Conservation (phyloP, 2,888 invertebrate species). For the Drosophila conformis region DNA sequence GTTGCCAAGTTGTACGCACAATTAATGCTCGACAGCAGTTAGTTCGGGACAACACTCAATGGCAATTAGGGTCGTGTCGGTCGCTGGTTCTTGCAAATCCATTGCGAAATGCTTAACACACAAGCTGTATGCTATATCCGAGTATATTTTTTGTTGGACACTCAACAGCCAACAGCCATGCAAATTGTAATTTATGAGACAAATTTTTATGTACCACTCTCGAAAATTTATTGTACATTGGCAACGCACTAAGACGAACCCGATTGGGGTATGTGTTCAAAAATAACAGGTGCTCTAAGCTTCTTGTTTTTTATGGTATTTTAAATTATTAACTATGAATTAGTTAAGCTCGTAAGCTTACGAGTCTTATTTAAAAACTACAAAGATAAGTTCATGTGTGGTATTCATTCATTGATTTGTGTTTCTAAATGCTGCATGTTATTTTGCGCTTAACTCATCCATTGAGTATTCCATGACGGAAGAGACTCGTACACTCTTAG, state of each 20-base stretch:
- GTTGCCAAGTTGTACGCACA: slow-evolving; percentile 77
- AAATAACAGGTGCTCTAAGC: slow-evolving; percentile 57
- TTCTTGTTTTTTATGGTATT: slow-evolving; percentile 22
- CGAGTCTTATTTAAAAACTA: slow-evolving; percentile 11
- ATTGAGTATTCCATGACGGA: slow-evolving; percentile 66
- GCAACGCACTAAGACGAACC: slow-evolving; percentile 38
- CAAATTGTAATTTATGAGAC: slow-evolving; percentile 82
- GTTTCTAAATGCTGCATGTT: slow-evolving; percentile 9
- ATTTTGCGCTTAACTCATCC: slow-evolving; percentile 17
- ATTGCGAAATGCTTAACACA: slow-evolving; percentile 60
- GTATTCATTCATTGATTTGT: slow-evolving; percentile 43
- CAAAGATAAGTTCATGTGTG: slow-evolving; percentile 12
- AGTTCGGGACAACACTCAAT: slow-evolving; percentile 74
- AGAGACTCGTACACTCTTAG: slow-evolving; percentile 60
- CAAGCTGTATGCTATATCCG: slow-evolving; percentile 4
- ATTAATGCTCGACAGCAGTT: slow-evolving; percentile 75
- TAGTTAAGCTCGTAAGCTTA: slow-evolving; percentile 8
- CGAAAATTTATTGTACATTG: slow-evolving; percentile 69
- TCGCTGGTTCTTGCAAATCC: slow-evolving; percentile 46
- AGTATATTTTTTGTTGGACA: slow-evolving; percentile 61
- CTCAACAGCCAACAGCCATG: slow-evolving; percentile 61
- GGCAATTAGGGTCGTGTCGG: slow-evolving; percentile 75
- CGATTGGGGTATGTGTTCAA: slow-evolving; percentile 21
- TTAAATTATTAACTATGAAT: slow-evolving; percentile 18
- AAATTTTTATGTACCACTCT: slow-evolving; percentile 75